Evolutionary conservation across 53 echinoderm and acorn worm genomes (phyloP).

Genomic region (Antedon mediterranea): DNA sequence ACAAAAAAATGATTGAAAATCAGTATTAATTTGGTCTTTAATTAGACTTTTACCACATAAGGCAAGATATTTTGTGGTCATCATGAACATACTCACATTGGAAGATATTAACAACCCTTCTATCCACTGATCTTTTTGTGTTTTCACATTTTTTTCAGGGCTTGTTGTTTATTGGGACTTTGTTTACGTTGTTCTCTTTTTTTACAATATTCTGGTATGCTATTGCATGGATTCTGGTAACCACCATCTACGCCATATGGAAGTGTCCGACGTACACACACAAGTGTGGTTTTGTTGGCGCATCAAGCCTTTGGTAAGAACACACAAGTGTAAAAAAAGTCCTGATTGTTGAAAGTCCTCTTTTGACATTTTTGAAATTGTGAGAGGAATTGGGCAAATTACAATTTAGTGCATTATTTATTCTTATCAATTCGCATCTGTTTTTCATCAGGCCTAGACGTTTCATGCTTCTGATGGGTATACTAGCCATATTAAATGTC

Average conservation of each 20-base stretch:
- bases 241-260: slow-evolving; percentile 45
- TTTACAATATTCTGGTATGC: slow-evolving; percentile 72
- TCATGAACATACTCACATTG: too few relatives aligned
- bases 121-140: background rate
- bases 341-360: too few relatives aligned
- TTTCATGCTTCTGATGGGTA: slow-evolving; percentile 58
- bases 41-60: too few relatives aligned
- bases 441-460: slow-evolving; percentile 46
- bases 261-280: slow-evolving; percentile 77
- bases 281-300: slow-evolving; percentile 74
- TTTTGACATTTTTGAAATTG: too few relatives aligned
- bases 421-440: too few relatives aligned
- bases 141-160: slow-evolving; percentile 27
- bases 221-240: slow-evolving; percentile 37
- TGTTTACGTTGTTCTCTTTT: slow-evolving; percentile 63
- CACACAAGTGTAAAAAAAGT: too few relatives aligned
- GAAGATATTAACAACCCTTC: too few relatives aligned
- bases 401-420: too few relatives aligned
- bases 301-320: slow-evolving; percentile 78
- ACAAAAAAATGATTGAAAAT: too few relatives aligned
- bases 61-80: too few relatives aligned
- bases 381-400: too few relatives aligned
- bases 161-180: slow-evolving; percentile 46
- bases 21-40: too few relatives aligned
- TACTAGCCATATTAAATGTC: slow-evolving; percentile 46